Percentiles rank a stretch among this genome's conserved stretches.
phyloP scores from a whole-genome alignment of 2,888 invertebrate genomes.

The Meghimatium bilineatum region DNA sequence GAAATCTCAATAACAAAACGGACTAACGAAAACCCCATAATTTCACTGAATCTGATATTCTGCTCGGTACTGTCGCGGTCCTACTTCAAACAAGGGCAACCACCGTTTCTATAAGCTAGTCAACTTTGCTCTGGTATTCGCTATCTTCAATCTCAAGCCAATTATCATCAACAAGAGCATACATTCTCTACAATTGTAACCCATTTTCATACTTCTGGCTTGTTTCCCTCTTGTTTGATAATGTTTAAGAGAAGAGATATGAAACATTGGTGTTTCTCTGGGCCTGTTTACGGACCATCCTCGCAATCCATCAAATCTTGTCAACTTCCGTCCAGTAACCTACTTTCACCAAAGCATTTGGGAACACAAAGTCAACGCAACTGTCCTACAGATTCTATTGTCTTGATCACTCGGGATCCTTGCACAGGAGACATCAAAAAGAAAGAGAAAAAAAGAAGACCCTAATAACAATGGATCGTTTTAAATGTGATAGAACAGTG shows the following conservation, averaged over 20 bases:
- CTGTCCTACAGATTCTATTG: slow-evolving; percentile 15
- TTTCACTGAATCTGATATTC: slow-evolving; percentile 9
- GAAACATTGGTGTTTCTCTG: background rate
- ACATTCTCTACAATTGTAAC: background rate
- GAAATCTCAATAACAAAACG: background rate
- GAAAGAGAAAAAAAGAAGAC: no score
- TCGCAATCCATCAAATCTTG: slow-evolving; percentile 36
- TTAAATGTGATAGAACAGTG: slow-evolving; percentile 5
- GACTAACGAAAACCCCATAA: slow-evolving; percentile 8
- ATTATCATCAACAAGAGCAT: background rate
- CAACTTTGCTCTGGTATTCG: background rate
- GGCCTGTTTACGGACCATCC: background rate
- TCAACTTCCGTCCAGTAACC: slow-evolving; percentile 13
- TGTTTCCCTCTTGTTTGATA: background rate
- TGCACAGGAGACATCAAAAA: background rate
- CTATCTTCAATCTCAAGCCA: background rate
- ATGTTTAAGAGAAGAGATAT: background rate
- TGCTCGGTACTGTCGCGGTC: background rate
- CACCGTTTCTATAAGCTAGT: background rate
- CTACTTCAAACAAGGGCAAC: background rate
- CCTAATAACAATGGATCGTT: slow-evolving; percentile 13
- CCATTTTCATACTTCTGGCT: background rate
- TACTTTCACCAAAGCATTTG: background rate
- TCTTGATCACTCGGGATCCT: background rate
- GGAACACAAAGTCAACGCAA: slow-evolving; percentile 5